Evolutionary conservation across 1,140 invertebrate genomes (phyloP), one percentile per base, ranked within the genome.

Genomic region (Drosophila saltans): DNA sequence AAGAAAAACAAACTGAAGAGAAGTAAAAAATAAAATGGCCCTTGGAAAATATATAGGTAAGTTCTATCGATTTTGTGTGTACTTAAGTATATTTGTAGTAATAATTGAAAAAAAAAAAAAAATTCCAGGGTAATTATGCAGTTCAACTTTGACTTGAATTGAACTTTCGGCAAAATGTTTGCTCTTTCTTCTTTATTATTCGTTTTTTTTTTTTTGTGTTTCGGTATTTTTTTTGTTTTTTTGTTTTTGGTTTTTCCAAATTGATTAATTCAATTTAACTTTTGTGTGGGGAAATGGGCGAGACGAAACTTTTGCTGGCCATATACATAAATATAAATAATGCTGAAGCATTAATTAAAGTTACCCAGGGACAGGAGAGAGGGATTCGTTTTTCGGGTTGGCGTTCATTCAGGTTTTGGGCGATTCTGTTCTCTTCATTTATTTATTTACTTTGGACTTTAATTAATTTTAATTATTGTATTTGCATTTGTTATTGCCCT

Each of bases 391-490:
- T 30, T 28, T 39, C 10, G 26, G 59, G 10, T 45, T 45, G 4
- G 16, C 26, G n/a, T 33, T 26, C 11, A 28, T 33, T 26, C 11
- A 28, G 26, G 11, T 21, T 9, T 59, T 9, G 16, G 59, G 43
- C 10, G 16, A 30, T 9, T 9, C 41, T 28, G 40, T 55, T 45
- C 61, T 58, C 43, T 74, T 66, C 63, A 85, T 81, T 85, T 81
- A 75, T 81, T 85, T 86, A 81, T 86, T 81, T 72, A 81, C 66
- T 67, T 78, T 78, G 64, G 48, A 59, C 60, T 70, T 86, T 86
- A 81, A 85, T 84, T 84, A 85, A 81, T 86, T 85, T 85, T 81
- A 86, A 86, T 78, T 86, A 86, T 81, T 86, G 75, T 86, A 78
- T 85, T 86, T 86, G 82, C 81, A 86, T 86, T 86, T 78, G 65